These are phyloP conservation scores for Drosophila paranaensis DNA, from an alignment of 2,888 invertebrate species.

Conservation along the genomic window DNA sequence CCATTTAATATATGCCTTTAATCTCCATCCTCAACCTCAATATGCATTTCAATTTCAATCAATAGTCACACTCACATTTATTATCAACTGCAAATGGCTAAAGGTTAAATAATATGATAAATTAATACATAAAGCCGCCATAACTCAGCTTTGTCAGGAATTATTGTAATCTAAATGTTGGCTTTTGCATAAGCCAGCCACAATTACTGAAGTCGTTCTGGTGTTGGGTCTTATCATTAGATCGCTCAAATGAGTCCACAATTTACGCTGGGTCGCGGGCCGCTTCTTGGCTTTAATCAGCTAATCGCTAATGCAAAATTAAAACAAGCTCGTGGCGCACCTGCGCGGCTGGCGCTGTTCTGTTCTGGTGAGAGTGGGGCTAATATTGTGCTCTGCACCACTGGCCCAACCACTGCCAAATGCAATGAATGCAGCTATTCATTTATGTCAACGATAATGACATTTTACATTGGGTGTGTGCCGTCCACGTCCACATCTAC, in stretches of 20 bases:
- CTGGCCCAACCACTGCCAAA: constrained; percentile 71
- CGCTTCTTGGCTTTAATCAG: constrained; percentile 71
- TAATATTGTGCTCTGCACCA: constrained; percentile 50
- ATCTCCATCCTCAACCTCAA: background rate
- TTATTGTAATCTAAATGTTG: background rate
- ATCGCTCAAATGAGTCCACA: constrained; percentile 22
- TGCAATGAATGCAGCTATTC: constrained; percentile 83
- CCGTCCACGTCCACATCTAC: constrained; percentile 25
- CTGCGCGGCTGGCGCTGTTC: constrained; percentile 7
- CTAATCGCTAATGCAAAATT: constrained; percentile 70
- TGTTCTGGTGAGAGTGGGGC: constrained; percentile 24
- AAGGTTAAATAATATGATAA: background rate
- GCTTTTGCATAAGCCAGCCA: background rate
- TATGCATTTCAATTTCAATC: background rate
- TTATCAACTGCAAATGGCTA: background rate
- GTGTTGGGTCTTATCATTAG: constrained; percentile 22
- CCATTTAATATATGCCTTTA: background rate
- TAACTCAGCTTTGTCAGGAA: background rate
- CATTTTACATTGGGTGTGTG: constrained; percentile 81
- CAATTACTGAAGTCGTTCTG: constrained; percentile 10
- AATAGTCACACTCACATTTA: background rate
- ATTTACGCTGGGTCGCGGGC: constrained; percentile 4
- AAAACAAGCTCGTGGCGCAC: constrained; percentile 41
- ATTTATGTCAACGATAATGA: constrained; percentile 84
- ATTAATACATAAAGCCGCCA: background rate